phyloP scores from a whole-genome alignment of 2,113 vertebrate species.

The Aptenodytes patagonicus region DNA sequence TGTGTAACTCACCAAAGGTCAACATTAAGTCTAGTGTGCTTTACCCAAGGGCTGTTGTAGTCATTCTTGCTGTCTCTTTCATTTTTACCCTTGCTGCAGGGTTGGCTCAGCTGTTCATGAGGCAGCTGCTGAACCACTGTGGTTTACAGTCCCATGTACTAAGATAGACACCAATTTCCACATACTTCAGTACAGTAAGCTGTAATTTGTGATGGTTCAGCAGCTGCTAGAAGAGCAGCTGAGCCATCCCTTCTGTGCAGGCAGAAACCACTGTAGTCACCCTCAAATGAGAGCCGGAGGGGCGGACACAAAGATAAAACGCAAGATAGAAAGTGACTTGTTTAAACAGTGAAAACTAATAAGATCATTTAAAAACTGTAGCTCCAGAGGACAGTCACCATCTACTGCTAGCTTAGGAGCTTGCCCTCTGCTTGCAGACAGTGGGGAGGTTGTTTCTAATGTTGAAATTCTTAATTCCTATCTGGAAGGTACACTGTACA shows the following conservation, averaged over 20 bases:
- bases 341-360: not conserved
- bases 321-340: not conserved
- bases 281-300: not conserved
- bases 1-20: not conserved
- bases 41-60: not conserved
- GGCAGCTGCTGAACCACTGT: conserved; percentile 23
- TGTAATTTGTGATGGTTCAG: conserved; percentile 44
- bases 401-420: not conserved
- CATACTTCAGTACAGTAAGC: conserved; percentile 28
- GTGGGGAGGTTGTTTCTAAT: not conserved
- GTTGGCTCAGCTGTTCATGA: conserved; percentile 39
- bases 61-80: not conserved
- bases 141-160: not conserved
- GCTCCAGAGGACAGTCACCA: not conserved
- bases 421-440: not conserved
- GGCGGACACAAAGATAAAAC: not conserved
- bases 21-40: not conserved
- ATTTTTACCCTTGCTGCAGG: conserved; percentile 14
- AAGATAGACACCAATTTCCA: conserved; percentile 52
- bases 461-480: not conserved
- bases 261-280: not conserved
- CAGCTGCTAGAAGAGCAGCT: conserved; percentile 57
- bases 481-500: not conserved
- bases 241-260: conserved; percentile 41
- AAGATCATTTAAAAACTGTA: not conserved